A percentile compares a stretch with the other conserved stretches of the same genome.
Conservation (phyloP, 2,888 invertebrate species). For the Patella pellucida region DNA sequence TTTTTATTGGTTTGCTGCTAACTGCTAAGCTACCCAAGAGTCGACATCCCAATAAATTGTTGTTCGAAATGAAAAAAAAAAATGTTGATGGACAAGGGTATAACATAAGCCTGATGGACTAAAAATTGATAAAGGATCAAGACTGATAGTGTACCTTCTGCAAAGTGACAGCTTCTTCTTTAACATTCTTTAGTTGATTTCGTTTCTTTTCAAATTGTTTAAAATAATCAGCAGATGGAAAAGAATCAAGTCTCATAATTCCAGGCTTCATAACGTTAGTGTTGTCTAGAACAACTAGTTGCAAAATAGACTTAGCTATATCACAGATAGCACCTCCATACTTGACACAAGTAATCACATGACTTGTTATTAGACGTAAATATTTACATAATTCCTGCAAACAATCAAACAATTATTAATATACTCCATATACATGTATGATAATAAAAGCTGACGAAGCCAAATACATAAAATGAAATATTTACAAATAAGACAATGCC, state of each 20-base stretch:
- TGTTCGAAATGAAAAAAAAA: too few relatives aligned
- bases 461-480: background rate
- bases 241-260: constrained; percentile 56
- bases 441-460: background rate
- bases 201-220: constrained; percentile 34
- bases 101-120: too few relatives aligned
- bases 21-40: too few relatives aligned
- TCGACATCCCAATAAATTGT: too few relatives aligned
- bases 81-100: too few relatives aligned
- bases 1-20: too few relatives aligned
- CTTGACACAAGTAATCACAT: constrained; percentile 39
- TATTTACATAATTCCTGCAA: constrained; percentile 62
- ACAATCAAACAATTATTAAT: constrained; percentile 11
- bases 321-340: constrained; percentile 37
- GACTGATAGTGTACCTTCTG: background rate
- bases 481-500: background rate
- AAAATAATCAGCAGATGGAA: constrained; percentile 43
- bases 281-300: constrained; percentile 53
- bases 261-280: constrained; percentile 35
- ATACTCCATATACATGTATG: background rate
- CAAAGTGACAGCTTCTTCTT: constrained; percentile 24
- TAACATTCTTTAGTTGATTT: constrained; percentile 42
- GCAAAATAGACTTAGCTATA: constrained; percentile 42
- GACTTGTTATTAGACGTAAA: constrained; percentile 52
- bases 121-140: background rate